These are phyloP conservation scores for Perizoma affinitatum DNA, from an alignment of 2,888 invertebrate genomes.

Conservation along the genomic window DNA sequence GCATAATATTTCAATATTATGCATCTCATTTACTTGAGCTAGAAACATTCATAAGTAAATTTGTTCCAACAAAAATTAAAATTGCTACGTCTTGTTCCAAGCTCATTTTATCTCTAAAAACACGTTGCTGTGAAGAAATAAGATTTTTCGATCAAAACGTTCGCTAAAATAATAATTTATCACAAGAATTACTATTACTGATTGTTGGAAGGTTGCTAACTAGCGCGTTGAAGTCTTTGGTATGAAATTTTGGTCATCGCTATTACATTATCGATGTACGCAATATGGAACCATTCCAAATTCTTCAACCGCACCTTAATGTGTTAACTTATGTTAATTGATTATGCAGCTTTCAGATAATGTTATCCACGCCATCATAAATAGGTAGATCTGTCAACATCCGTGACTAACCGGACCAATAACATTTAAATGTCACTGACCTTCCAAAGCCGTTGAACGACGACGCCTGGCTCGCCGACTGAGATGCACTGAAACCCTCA, in stretches of 20 bases:
- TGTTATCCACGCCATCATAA: neutral
- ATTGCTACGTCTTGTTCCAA: too few species aligned
- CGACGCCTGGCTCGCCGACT: conserved; percentile 77
- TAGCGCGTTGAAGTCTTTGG: conserved; percentile 27
- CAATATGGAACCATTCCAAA: too few species aligned
- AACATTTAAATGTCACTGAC: conserved; percentile 57
- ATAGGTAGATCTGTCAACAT: conserved; percentile 22
- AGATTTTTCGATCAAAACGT: neutral
- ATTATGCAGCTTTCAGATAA: conserved; percentile 7
- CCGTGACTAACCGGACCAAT: conserved; percentile 30
- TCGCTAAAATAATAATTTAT: neutral
- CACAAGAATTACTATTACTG: neutral
- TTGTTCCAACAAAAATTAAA: too few species aligned
- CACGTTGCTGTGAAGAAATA: too few species aligned
- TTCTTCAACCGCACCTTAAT: too few species aligned
- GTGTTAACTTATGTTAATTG: too few species aligned
- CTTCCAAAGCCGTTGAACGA: conserved; percentile 78
- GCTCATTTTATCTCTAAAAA: too few species aligned
- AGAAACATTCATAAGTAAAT: neutral
- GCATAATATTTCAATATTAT: too few species aligned
- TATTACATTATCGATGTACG: neutral
- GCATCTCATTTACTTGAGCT: conserved; percentile 4
- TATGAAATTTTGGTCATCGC: conserved; percentile 8
- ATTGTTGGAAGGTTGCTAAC: neutral
- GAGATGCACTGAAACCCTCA: conserved; percentile 78